These are phyloP conservation scores for Drosophila funebris DNA, from an alignment of 1,140 invertebrate genomes.

Conservation along the genomic window DNA sequence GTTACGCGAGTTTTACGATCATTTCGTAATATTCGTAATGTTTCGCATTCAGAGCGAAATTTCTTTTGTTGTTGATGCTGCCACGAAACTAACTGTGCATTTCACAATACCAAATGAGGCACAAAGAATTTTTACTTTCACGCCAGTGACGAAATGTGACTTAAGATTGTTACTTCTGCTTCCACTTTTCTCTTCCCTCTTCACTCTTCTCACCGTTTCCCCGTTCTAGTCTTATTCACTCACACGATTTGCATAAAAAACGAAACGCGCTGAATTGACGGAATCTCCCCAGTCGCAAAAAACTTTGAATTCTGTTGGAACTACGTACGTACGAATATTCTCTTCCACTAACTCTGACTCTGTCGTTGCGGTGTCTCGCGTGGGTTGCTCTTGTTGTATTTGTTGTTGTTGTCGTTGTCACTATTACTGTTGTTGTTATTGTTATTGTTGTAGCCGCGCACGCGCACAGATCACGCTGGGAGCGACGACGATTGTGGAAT, in stretches of 20 bases:
- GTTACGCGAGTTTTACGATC: slow-evolving; percentile 44
- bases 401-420: background rate
- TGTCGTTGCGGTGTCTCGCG: slow-evolving; percentile 25
- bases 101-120: slow-evolving; percentile 46
- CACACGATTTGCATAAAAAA: slow-evolving; percentile 68
- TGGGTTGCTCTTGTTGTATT: slow-evolving; percentile 32
- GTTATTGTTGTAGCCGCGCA: slow-evolving; percentile 51
- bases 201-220: background rate
- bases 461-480: slow-evolving; percentile 58
- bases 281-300: slow-evolving; percentile 9
- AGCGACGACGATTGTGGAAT: slow-evolving; percentile 33
- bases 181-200: slow-evolving; percentile 9
- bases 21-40: slow-evolving; percentile 71
- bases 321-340: background rate
- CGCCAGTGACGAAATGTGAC: slow-evolving; percentile 41
- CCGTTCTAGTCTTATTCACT: background rate
- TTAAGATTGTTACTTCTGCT: slow-evolving; percentile 17
- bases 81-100: slow-evolving; percentile 37
- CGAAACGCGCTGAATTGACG: slow-evolving; percentile 24
- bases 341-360: slow-evolving; percentile 5
- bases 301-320: background rate
- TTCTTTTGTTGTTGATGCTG: slow-evolving; percentile 38
- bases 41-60: slow-evolving; percentile 21
- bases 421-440: slow-evolving; percentile 25
- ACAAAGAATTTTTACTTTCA: slow-evolving; percentile 74